These are phyloP conservation scores for Lucilia cuprina DNA, from an alignment of 1,140 invertebrate genomes.

Conservation along the genomic window DNA sequence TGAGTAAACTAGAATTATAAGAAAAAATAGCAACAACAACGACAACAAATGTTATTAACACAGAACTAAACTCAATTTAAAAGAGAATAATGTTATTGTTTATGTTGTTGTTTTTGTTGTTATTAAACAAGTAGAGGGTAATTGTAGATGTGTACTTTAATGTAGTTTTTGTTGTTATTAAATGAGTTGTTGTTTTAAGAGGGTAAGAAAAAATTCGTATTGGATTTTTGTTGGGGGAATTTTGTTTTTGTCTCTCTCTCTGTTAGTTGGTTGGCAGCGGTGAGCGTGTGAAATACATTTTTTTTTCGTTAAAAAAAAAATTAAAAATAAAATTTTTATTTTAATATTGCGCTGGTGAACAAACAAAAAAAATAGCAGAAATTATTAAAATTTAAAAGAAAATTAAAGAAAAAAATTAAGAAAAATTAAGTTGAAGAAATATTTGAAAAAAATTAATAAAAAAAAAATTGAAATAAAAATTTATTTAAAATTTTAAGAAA, in stretches of 20 bases:
- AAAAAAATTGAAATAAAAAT: not conserved
- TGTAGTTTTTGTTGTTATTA: not conserved
- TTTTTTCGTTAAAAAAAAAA: not conserved
- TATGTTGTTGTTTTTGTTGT: too few species aligned
- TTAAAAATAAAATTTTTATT: not conserved
- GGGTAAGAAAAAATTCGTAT: not conserved
- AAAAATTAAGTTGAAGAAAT: too few species aligned
- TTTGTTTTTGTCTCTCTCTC: not conserved
- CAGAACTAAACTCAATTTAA: not conserved
- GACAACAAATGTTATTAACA: not conserved
- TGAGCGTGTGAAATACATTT: conserved; percentile 13
- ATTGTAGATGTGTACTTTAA: not conserved
- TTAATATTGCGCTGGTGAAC: conserved; percentile 7
- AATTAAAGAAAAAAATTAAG: not conserved
- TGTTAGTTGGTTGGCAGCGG: conserved; percentile 22
- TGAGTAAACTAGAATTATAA: not conserved
- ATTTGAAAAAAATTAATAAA: not conserved
- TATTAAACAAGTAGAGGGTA: not conserved
- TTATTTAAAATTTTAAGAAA: too few species aligned
- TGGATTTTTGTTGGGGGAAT: conserved; percentile 16
- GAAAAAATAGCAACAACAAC: not conserved
- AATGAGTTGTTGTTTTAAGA: not conserved
- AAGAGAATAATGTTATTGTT: not conserved
- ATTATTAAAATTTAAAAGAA: not conserved
- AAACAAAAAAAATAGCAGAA: not conserved